Evolutionary conservation across 2,888 invertebrate genomes (phyloP).

Genomic region (Euphydryas editha): DNA sequence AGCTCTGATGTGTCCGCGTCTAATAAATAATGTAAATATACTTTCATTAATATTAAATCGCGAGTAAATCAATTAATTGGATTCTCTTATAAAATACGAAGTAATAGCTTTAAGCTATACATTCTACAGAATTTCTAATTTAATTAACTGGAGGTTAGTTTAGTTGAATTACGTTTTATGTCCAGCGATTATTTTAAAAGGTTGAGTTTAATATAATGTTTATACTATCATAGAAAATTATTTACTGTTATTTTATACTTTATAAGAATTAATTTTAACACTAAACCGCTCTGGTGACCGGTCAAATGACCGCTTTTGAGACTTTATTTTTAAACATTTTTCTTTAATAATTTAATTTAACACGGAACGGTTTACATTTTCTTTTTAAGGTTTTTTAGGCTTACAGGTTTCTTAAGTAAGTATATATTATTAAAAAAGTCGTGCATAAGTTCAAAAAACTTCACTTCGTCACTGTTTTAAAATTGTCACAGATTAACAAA

Average conservation of each 20-base stretch:
- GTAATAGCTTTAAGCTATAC: slow-evolving; percentile 19
- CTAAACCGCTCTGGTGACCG: too few species aligned
- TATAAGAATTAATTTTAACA: too few species aligned
- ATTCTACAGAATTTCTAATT: slow-evolving; percentile 27
- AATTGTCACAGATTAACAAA: too few species aligned
- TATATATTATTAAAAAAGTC: too few species aligned
- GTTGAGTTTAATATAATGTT: background rate
- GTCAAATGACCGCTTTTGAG: background rate
- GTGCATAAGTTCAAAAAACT: too few species aligned
- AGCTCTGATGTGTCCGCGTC: slow-evolving; percentile 21
- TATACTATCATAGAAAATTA: background rate
- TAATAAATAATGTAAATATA: slow-evolving; percentile 36
- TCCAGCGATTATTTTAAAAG: background rate
- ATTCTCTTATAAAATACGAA: slow-evolving; percentile 25
- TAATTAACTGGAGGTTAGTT: slow-evolving; percentile 9
- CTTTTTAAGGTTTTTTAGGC: too few species aligned
- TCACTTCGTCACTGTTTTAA: too few species aligned
- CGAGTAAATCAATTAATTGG: slow-evolving; percentile 28
- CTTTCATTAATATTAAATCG: slow-evolving; percentile 31
- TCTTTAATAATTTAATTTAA: too few species aligned
- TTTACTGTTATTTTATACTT: too few species aligned
- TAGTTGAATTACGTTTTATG: background rate
- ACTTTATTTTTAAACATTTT: background rate
- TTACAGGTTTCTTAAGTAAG: too few species aligned
- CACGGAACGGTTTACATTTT: too few species aligned